Evolutionary conservation across 2,113 vertebrate genomes (phyloP).

Genomic region (Prinia subflava): DNA sequence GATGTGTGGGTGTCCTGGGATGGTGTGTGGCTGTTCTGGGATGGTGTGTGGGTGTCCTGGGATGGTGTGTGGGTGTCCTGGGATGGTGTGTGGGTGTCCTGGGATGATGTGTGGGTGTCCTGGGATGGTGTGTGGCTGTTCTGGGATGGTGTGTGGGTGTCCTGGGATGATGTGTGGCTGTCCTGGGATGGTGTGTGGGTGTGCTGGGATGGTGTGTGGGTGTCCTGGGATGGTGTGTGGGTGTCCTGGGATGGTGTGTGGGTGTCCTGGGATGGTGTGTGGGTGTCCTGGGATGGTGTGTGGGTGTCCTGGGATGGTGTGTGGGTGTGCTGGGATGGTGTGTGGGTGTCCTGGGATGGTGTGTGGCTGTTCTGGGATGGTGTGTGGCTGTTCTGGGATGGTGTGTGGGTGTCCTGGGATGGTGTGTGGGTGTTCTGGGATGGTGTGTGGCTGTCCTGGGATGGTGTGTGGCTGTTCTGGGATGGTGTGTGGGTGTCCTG

Average conservation of each 20-base stretch:
- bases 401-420: not conserved
- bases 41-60: too few species aligned
- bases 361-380: not conserved
- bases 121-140: too few species aligned
- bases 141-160: too few species aligned
- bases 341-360: not conserved
- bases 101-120: too few species aligned
- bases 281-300: not conserved
- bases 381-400: not conserved
- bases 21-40: too few species aligned
- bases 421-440: not conserved
- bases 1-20: too few species aligned
- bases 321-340: not conserved
- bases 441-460: not conserved
- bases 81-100: too few species aligned
- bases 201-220: not conserved
- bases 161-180: too few species aligned
- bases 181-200: too few species aligned
- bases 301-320: not conserved
- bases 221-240: not conserved
- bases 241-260: not conserved
- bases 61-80: too few species aligned
- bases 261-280: too few species aligned
- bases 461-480: not conserved
- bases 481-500: not conserved